Percentiles rank a stretch among this genome's conserved stretches.
Evolutionary conservation across 2,888 invertebrate species (phyloP).

Genomic region (Erannis defoliaria): DNA sequence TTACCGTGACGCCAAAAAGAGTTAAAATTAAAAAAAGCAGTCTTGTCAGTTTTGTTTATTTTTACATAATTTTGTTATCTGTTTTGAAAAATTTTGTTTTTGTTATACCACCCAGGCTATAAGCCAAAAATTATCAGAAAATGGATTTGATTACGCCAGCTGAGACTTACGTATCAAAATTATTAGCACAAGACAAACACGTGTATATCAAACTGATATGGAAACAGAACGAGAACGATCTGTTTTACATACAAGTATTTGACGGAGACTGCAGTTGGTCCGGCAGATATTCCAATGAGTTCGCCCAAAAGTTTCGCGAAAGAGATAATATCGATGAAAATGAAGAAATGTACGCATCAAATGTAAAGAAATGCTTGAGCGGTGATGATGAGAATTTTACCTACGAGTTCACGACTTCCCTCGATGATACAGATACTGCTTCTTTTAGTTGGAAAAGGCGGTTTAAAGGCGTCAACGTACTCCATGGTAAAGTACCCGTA

Average conservation of each 20-base stretch:
- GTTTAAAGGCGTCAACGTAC: conserved; percentile 53
- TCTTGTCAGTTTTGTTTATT: neutral
- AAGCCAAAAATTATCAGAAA: neutral
- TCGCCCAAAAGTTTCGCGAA: conserved; percentile 54
- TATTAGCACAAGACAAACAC: conserved; percentile 49
- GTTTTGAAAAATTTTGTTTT: neutral
- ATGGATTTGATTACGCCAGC: conserved; percentile 25
- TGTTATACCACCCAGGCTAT: too few relatives aligned
- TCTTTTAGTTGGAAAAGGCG: conserved; percentile 69
- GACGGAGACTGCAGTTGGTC: conserved; percentile 63
- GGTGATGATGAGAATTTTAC: conserved; percentile 46
- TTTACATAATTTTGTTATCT: neutral
- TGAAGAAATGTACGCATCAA: conserved; percentile 57
- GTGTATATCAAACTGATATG: conserved; percentile 64
- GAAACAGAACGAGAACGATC: conserved; percentile 55
- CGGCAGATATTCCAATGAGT: conserved; percentile 63
- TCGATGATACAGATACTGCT: conserved; percentile 47
- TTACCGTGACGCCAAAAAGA: too few relatives aligned
- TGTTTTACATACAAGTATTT: conserved; percentile 68
- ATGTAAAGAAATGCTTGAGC: conserved; percentile 55
- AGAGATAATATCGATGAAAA: conserved; percentile 55
- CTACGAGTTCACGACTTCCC: conserved; percentile 50
- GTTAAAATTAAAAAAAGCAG: too few relatives aligned
- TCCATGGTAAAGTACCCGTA: conserved; percentile 64
- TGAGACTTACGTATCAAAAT: conserved; percentile 55